Evolutionary conservation across 2,888 invertebrate species (phyloP).

Genomic region (Hyposoter dolosus): DNA sequence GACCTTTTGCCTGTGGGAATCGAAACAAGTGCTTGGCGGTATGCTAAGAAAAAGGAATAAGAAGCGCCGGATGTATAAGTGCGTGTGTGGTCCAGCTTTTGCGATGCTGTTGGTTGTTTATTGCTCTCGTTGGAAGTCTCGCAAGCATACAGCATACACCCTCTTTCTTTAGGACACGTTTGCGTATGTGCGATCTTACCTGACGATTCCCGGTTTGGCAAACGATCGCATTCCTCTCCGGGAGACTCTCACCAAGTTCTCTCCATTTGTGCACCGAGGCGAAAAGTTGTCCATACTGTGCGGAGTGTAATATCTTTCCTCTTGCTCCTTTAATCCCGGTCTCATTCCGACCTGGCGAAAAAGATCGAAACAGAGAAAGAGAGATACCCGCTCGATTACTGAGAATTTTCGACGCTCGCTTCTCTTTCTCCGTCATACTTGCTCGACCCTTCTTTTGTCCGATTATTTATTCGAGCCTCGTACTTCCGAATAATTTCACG

Average conservation of each 20-base stretch:
- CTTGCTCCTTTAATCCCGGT: constrained; percentile 15
- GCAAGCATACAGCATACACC: constrained; percentile 53
- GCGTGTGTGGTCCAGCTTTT: constrained; percentile 65
- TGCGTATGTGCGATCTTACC: constrained; percentile 67
- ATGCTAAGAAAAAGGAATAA: constrained; percentile 31
- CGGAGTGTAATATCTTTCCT: constrained; percentile 21
- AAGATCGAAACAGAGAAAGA: constrained; percentile 8
- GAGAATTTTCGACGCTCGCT: constrained; percentile 57
- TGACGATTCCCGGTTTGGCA: constrained; percentile 71
- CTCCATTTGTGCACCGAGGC: constrained; percentile 53
- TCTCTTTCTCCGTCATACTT: not conserved
- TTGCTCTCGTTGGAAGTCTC: constrained; percentile 36
- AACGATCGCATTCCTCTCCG: constrained; percentile 72
- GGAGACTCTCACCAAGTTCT: constrained; percentile 61
- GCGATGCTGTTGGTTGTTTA: constrained; percentile 61
- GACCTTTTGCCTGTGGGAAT: constrained; percentile 56
- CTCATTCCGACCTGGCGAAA: constrained; percentile 6
- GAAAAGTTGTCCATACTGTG: constrained; percentile 38
- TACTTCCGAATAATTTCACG: constrained; percentile 47
- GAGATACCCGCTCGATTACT: constrained; percentile 55
- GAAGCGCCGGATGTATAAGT: constrained; percentile 38
- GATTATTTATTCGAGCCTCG: constrained; percentile 55
- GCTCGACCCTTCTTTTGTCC: constrained; percentile 10
- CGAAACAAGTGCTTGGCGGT: constrained; percentile 26
- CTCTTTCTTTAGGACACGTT: constrained; percentile 56